Base-by-base conservation (phyloP, 2,113 vertebrate genomes). In the Trochalopteron elliotii region DNA sequence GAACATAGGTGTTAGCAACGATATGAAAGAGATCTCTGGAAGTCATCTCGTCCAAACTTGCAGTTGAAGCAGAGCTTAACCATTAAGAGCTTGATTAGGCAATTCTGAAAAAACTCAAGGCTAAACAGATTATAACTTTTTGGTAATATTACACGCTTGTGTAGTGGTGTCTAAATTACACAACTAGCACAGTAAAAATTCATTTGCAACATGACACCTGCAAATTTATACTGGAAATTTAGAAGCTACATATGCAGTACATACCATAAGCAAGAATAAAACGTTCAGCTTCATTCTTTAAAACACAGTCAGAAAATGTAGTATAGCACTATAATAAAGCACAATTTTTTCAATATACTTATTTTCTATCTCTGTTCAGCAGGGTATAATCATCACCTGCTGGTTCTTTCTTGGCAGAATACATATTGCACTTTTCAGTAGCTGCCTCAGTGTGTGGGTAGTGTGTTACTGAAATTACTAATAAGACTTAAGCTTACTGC, bases 371-470 rank as follows among this genome's bases (percentile, higher is more conserved):
- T 85, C 21, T 87, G 60, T 95, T 96, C 63, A 92, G 44, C 76
- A 96, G 77, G 83, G 64, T 96, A 96, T 97, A 96, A 97, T 93
- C 76, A 95, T 87, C 87, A 94, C 94, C 89, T 87, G 83, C 86
- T 97, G 94, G 89, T 84, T 94, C 68, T 65, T 94, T 76, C 79
- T 64, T 68, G 75, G 44, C 88, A 93, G 94, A 92, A 93, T 77
- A 87, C 83, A 90, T 81, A 90, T 18, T 92, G 80, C 79, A 91
- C 81, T 94, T 97, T 96, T 93, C 87, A 88, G 76, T 65, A 94
- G 94, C 92, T 94, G 74, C 76, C 93, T 88, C 64, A 57, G 35
- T 72, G 64, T 90, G 72, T 95, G 59, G 97, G 87, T 89, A 80
- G 55, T 22, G 7, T 60, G 83, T 72, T 94, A 70, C 37, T 90